phyloP scores from a whole-genome alignment of 2,888 invertebrate species.

The Tuberolachnus salignus region DNA sequence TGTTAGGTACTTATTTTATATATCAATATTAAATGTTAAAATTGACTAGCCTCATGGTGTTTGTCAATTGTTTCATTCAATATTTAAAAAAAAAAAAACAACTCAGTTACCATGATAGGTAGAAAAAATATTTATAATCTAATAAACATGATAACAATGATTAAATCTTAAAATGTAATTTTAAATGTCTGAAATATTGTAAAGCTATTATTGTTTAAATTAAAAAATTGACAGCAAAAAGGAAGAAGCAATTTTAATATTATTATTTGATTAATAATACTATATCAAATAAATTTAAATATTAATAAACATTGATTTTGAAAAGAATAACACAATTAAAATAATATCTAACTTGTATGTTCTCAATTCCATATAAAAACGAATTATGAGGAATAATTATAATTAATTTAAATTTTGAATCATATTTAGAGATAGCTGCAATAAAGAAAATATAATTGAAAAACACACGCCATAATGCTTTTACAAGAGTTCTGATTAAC shows the following conservation, averaged over 20 bases:
- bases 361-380: background rate
- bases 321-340: slow-evolving; percentile 1
- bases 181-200: background rate
- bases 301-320: background rate
- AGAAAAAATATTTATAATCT: slow-evolving; percentile 5
- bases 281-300: background rate
- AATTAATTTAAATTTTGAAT: background rate
- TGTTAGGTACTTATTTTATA: background rate
- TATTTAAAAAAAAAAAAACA: background rate
- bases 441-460: background rate
- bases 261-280: background rate
- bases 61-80: background rate
- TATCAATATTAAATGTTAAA: slow-evolving; percentile 16
- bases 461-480: background rate
- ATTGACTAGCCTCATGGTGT: slow-evolving; percentile 16
- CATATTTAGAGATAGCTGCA: background rate
- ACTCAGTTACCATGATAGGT: background rate
- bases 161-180: background rate
- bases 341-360: background rate
- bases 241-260: slow-evolving; percentile 7
- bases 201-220: slow-evolving; percentile 13
- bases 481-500: background rate
- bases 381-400: background rate
- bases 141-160: slow-evolving; percentile 9
- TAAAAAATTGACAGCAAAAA: slow-evolving; percentile 13